Evolutionary conservation across 2,797 vertebrate genomes (phyloP), one percentile per base, ranked within the genome.

Genomic region (Anas acuta): DNA sequence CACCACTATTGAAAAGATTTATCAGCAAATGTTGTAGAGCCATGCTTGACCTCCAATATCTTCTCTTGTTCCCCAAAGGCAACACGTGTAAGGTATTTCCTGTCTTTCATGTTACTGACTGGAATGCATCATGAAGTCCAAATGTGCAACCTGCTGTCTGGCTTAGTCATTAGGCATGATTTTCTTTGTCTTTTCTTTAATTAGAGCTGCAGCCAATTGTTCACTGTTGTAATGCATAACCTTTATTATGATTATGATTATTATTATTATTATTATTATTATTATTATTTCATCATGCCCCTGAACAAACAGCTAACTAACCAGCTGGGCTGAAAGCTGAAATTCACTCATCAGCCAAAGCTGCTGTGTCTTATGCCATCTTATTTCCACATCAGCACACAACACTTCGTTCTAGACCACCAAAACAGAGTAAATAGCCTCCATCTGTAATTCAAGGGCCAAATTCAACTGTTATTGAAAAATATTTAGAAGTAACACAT

Each of bases 111-210:
- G 70, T 91, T 83, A 12, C 87, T 94, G 61, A 66, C 83, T 87
- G 86, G 77, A 96, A 92, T 61, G 70, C 51, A 78, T 92, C 79
- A 54, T 5, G 39, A 62, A 93, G 71, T 77, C 93, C 87, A 94
- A 92, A 90, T 90, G 11, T 96, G 93, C 80, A 96, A 94, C 90
- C 89, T 96, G 91, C 93, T 94, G 71, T 61, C 77, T 97, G 85
- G 81, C 92, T 92, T 95, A 92, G 71, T 79, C 91, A 95, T 96
- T 93, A 95, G 28, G 65, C 69, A 66, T 22, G 41, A 47, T n/a
- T 95, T 39, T 39, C 33, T 84, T 88, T 87, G 84, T 91, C 84
- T 96, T 71, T 91, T 45, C 43, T 45, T 45, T 92, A 43, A 83
- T 91, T 85, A 87, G 37, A 90, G 83, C 64, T 77, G 61, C 57